Percentiles rank a stretch among this genome's conserved stretches.
Evolutionary conservation across 2,113 vertebrate species (phyloP).

Genomic region (Oreotragus oreotragus): DNA sequence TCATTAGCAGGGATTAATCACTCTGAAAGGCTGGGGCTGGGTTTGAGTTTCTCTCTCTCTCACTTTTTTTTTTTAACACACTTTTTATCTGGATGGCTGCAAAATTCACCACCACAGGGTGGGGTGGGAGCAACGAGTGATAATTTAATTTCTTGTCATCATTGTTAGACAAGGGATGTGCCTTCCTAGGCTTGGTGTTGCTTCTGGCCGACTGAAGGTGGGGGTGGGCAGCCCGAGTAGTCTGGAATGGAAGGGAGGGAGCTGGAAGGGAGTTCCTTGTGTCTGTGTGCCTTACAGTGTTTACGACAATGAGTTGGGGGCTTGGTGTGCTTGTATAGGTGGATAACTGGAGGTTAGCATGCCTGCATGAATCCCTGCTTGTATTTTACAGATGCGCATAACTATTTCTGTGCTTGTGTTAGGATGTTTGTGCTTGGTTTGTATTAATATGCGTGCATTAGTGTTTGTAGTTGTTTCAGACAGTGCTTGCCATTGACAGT

Average conservation of each 20-base stretch:
- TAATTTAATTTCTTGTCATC: neutral
- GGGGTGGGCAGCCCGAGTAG: neutral
- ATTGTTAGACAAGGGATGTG: neutral
- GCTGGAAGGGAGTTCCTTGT: neutral
- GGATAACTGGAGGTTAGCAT: neutral
- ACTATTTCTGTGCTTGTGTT: neutral
- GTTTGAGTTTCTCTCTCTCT: neutral
- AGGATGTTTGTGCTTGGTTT: neutral
- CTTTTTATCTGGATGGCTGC: constrained; percentile 60
- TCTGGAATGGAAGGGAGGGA: neutral
- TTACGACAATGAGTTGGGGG: neutral
- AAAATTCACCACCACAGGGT: constrained; percentile 47
- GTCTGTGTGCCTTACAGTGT: neutral
- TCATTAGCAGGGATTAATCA: constrained; percentile 77
- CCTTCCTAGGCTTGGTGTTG: neutral
- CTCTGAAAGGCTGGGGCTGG: constrained; percentile 68
- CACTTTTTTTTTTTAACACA: neutral
- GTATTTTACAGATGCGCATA: neutral
- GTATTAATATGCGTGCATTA: neutral
- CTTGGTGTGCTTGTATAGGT: neutral
- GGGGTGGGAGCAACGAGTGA: neutral
- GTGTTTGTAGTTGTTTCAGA: neutral
- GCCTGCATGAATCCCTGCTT: neutral
- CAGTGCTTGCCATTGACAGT: neutral
- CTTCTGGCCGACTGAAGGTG: neutral